Base-by-base conservation (phyloP, 2,888 invertebrate genomes). In the Aproaerema taeniolella region DNA sequence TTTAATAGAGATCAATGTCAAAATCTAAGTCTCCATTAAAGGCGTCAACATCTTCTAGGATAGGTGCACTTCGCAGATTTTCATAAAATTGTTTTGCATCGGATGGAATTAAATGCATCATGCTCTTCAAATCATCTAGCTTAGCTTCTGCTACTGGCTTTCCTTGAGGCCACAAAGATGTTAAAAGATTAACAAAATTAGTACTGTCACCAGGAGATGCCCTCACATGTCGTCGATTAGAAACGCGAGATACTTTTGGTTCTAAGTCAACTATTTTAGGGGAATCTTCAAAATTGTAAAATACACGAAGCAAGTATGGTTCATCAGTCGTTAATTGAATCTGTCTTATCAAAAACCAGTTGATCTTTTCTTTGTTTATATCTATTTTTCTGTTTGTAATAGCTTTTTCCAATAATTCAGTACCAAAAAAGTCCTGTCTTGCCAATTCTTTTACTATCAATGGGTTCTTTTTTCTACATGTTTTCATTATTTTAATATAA, bases 401-500 rank as follows among this genome's bases (percentile, higher is more conserved):
- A n/a, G n/a, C n/a, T n/a, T n/a, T n/a, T n/a, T n/a, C n/a, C n/a
- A n/a, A n/a, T n/a, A n/a, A n/a, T n/a, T n/a, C n/a, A n/a, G n/a
- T n/a, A n/a, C n/a, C n/a, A n/a, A n/a, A n/a, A n/a, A n/a, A n/a
- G n/a, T n/a, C n/a, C n/a, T 28, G 28, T 28, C 4, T 8, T 10
- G 8, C 10, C 28, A 28, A 8, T 10, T 28, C 10, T 28, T 28
- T 28, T 28, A n/a, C n/a, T n/a, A n/a, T n/a, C 8, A 28, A n/a
- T n/a, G 6, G 28, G 10, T 28, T 28, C n/a, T 28, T 38, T 43
- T 47, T 41, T 43, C 42, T 49, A 28, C 42, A 42, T 25, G 26
- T 31, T 38, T 35, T 39, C 39, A 45, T 47, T 24, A 42, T 30
- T 36, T 43, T 33, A 14, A 44, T 47, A 12, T 45, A 41, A 34